Evolutionary conservation across 2,888 invertebrate genomes (phyloP).

Genomic region (Clistopyga incitator): DNA sequence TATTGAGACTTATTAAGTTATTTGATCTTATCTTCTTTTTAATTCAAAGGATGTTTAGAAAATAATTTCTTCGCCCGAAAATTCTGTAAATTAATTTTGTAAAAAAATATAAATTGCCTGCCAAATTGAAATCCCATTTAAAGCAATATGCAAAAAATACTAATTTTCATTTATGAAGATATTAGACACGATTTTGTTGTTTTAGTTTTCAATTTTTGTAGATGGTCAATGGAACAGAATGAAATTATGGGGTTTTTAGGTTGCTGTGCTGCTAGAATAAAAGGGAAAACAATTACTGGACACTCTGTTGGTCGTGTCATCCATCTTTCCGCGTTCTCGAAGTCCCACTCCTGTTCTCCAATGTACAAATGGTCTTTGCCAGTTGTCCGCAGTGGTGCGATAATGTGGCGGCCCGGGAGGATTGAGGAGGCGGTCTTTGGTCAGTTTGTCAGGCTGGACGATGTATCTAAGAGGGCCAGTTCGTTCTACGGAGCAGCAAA

Average conservation of each 20-base stretch:
- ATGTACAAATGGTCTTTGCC: conserved; percentile 79
- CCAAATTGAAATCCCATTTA: no score
- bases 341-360: conserved; percentile 56
- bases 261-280: background rate
- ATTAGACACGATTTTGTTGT: no score
- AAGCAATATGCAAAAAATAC: no score
- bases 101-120: no score
- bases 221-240: background rate
- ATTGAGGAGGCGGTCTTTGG: conserved; percentile 79
- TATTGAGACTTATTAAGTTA: no score
- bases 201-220: background rate
- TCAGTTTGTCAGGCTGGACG: conserved; percentile 81
- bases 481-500: conserved; percentile 1
- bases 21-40: no score
- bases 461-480: conserved; percentile 75
- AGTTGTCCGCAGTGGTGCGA: conserved; percentile 81
- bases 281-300: conserved; percentile 56
- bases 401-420: conserved; percentile 79
- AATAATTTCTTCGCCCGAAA: no score
- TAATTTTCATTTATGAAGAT: no score
- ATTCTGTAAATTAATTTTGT: no score
- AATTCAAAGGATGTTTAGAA: no score
- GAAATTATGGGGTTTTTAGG: conserved; percentile 5
- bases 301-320: background rate
- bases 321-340: background rate